Base-by-base conservation (phyloP, 2,888 invertebrate genomes). In the Eupithecia pulchellata region DNA sequence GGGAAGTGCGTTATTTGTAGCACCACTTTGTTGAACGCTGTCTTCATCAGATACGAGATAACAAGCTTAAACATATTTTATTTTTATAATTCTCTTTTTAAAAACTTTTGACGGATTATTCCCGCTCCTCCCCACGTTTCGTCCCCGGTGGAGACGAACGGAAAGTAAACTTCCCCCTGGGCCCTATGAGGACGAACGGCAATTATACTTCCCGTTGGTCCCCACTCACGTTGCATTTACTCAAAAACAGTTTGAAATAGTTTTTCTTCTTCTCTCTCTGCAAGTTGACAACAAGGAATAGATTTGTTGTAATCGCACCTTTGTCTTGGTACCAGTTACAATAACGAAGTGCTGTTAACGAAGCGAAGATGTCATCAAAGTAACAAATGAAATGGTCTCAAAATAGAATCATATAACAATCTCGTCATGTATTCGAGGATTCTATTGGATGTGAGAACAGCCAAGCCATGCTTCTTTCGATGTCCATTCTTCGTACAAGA, bases 1-100 rank as follows among this genome's bases (percentile, higher is more conserved):
- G 58, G 64, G 62, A 72, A 69, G 42, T 71, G 42, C 36, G 63
- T 68, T 68, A 71, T 73, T 66, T 69, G 66, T 68, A 62, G 39
- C 67, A 63, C 32, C 61, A 67, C 64, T 68, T 71, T 61, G 67
- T 67, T 36, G 55, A 55, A 63, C 67, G 61, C 67, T 30, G 39
- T 63, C 63, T 39, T 68, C 27, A 63, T 67, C 62, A 27, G 61
- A 62, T 36, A 60, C 14, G 34, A 36, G 25, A 30, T 60, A 60
- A 60, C 17, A 25, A 11, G 20, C 52, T 20, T 47, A 20, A 20
- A 47, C 20, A 39, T 39, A 17, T 39, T 17, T 39, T 6, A 42
- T 42, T 9, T 42, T n/a, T n/a, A n/a, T n/a, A 8, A n/a, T 42
- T n/a, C 20, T 20, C 11, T 47, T 25, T 20, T 2, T 20, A 42